A percentile compares a stretch with the other conserved stretches of the same genome.
These are phyloP conservation scores for Chelidonichthys spinosus DNA, from an alignment of 2,797 vertebrate species.

Conservation along the genomic window DNA sequence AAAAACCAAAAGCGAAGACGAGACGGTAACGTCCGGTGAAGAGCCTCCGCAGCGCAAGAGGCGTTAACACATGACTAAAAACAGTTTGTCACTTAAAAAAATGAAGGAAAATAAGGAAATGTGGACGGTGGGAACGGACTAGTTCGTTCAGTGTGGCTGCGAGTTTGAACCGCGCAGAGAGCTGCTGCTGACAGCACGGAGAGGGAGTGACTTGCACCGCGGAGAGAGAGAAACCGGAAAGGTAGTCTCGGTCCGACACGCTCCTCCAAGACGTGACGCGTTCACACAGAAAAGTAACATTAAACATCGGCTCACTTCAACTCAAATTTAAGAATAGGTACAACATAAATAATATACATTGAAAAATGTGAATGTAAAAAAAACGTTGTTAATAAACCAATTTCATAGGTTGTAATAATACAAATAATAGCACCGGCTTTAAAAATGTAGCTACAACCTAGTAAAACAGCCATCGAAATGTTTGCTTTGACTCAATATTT, in stretches of 20 bases:
- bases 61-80: slow-evolving; percentile 59
- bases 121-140: not conserved
- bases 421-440: not conserved
- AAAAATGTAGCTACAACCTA: not conserved
- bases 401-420: not conserved
- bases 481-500: not conserved
- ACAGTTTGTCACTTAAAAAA: slow-evolving; percentile 40
- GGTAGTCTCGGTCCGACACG: slow-evolving; percentile 47
- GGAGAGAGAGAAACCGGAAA: slow-evolving; percentile 80
- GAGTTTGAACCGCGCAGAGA: slow-evolving; percentile 48
- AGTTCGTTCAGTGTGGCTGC: slow-evolving; percentile 2
- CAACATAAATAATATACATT: not conserved
- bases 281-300: not conserved
- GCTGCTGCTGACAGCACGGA: slow-evolving; percentile 60
- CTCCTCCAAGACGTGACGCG: slow-evolving; percentile 6
- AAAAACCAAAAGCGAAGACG: slow-evolving; percentile 52
- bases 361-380: not conserved
- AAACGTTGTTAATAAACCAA: not conserved
- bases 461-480: not conserved
- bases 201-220: slow-evolving; percentile 64
- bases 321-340: not conserved
- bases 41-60: slow-evolving; percentile 11
- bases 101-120: not conserved
- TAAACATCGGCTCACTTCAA: fast-evolving
- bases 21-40: slow-evolving; percentile 48